Conservation (phyloP, 2,113 vertebrate genomes). For the Periophthalmus modestus region DNA sequence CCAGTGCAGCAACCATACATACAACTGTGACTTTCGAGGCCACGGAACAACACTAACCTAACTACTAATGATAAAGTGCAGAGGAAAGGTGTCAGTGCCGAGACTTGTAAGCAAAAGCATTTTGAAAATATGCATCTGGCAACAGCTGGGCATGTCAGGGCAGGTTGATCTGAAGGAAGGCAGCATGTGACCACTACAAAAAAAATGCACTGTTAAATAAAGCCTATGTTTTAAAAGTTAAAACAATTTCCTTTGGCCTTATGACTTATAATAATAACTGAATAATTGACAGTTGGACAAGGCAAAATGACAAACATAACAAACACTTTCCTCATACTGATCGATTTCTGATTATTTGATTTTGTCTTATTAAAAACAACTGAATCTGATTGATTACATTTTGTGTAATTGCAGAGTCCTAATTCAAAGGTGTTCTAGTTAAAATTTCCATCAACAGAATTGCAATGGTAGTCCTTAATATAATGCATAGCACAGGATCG, state of each 20-base stretch:
- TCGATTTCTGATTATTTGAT: too few relatives aligned
- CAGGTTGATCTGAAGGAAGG: slow-evolving; percentile 27
- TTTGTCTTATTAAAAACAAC: too few relatives aligned
- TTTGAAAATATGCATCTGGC: slow-evolving; percentile 65
- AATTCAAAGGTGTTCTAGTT: too few relatives aligned
- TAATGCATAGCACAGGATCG: too few relatives aligned
- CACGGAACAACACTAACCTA: slow-evolving; percentile 45
- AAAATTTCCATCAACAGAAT: too few relatives aligned
- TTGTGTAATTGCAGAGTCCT: background rate
- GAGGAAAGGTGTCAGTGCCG: slow-evolving; percentile 68
- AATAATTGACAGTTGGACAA: too few relatives aligned
- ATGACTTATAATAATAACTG: too few relatives aligned
- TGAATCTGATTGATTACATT: too few relatives aligned
- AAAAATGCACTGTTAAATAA: slow-evolving; percentile 7
- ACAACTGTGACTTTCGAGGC: slow-evolving; percentile 68
- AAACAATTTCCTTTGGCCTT: too few relatives aligned
- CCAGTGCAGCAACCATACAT: slow-evolving; percentile 27
- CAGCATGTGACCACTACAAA: slow-evolving; percentile 15
- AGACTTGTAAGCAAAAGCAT: slow-evolving; percentile 67
- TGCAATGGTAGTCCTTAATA: too few relatives aligned
- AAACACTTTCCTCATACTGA: too few relatives aligned
- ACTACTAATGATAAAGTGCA: slow-evolving; percentile 72
- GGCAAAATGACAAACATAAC: too few relatives aligned
- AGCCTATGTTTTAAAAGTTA: background rate
- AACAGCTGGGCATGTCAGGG: slow-evolving; percentile 48